phyloP scores from a whole-genome alignment of 1,140 invertebrate genomes.

The Chlorops oryzae region DNA sequence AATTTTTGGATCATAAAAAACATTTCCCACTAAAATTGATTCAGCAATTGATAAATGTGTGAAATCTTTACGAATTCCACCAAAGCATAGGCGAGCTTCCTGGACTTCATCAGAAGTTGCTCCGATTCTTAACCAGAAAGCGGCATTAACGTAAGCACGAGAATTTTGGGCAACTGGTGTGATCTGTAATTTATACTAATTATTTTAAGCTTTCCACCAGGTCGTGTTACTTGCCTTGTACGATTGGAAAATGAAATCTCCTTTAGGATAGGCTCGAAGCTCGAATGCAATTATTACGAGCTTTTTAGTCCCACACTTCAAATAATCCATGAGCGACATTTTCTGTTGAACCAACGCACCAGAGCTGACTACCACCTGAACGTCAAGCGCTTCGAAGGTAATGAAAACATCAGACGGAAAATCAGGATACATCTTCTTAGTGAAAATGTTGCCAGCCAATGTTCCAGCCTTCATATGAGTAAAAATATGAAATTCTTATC shows the following conservation, averaged over 20 bases:
- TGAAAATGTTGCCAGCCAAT: conserved; percentile 71
- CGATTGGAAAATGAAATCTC: conserved; percentile 29
- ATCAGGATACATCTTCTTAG: conserved; percentile 63
- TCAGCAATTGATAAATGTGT: conserved; percentile 66
- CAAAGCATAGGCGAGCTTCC: conserved; percentile 52
- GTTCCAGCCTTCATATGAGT: conserved; percentile 52
- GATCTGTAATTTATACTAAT: conserved; percentile 26
- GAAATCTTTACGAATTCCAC: conserved; percentile 66
- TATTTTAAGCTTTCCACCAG: not conserved
- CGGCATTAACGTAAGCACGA: conserved; percentile 76
- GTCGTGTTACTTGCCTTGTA: conserved; percentile 52
- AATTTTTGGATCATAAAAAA: conserved; percentile 46
- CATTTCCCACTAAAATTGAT: conserved; percentile 54
- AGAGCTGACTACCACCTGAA: conserved; percentile 35
- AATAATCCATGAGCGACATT: conserved; percentile 27
- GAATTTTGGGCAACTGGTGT: conserved; percentile 76
- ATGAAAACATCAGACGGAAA: conserved; percentile 75
- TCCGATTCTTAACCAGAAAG: conserved; percentile 56
- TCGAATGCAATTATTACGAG: conserved; percentile 29
- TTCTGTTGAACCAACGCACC: conserved; percentile 21
- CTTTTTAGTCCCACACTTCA: conserved; percentile 18
- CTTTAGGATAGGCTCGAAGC: conserved; percentile 29
- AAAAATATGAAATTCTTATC: no score
- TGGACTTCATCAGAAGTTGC: conserved; percentile 30
- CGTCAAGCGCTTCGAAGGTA: conserved; percentile 62